Percentiles rank a stretch among this genome's conserved stretches.
phyloP scores from a whole-genome alignment of 2,113 vertebrate species.

The Tor tambroides region DNA sequence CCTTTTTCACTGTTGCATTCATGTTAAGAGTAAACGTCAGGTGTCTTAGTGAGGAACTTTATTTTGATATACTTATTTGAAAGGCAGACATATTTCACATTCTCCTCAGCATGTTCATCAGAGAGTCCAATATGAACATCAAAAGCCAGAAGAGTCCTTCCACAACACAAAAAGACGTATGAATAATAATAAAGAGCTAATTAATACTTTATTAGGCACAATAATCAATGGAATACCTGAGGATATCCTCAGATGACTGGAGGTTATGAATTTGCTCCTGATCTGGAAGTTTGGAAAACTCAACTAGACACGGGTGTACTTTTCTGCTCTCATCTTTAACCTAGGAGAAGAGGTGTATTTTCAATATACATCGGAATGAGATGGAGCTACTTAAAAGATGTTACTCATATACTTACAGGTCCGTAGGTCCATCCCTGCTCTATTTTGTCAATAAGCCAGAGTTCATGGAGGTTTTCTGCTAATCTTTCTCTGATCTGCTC shows the following conservation, averaged over 20 bases:
- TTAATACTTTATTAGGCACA: neutral
- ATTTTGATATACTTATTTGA: conserved; percentile 80
- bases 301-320: conserved; percentile 88
- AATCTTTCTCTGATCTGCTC: conserved; percentile 90
- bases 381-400: neutral
- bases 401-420: conserved; percentile 74
- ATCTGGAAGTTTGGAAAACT: conserved; percentile 89
- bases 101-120: conserved; percentile 85
- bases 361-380: neutral
- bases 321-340: conserved; percentile 88
- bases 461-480: conserved; percentile 93
- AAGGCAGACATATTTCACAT: conserved; percentile 83
- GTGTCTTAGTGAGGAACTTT: neutral
- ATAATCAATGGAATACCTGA: conserved; percentile 78
- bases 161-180: neutral
- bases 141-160: conserved; percentile 87
- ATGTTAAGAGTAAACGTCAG: neutral
- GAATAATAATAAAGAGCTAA: neutral
- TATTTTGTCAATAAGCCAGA: conserved; percentile 93
- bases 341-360: conserved; percentile 67
- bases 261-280: conserved; percentile 88
- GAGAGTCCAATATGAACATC: conserved; percentile 87
- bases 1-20: neutral
- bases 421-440: conserved; percentile 92
- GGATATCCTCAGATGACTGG: conserved; percentile 87